A percentile compares a stretch with the other conserved stretches of the same genome.
Evolutionary conservation across 2,888 invertebrate species (phyloP).

Genomic region (Plebejus anna): DNA sequence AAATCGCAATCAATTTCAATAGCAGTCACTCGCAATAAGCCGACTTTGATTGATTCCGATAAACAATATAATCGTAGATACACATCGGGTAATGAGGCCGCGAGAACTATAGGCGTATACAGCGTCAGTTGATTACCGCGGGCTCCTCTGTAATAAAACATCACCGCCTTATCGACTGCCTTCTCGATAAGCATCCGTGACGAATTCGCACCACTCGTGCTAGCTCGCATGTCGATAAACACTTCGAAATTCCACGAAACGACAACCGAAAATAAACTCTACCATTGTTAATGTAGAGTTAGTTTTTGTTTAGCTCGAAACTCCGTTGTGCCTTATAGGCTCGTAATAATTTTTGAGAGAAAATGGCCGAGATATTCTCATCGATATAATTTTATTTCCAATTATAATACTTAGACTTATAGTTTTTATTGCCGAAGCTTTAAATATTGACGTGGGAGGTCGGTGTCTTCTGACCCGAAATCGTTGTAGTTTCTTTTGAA

Average conservation of each 20-base stretch:
- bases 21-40: conserved; percentile 1
- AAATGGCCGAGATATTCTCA: conserved; percentile 63
- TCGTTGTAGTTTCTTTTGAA: neutral
- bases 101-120: conserved; percentile 52
- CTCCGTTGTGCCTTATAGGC: conserved; percentile 5
- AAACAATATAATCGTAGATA: conserved; percentile 42
- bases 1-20: no score
- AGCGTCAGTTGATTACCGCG: conserved; percentile 59
- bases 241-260: conserved; percentile 35
- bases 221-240: conserved; percentile 47
- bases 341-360: conserved; percentile 40
- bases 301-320: conserved; percentile 6
- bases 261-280: conserved; percentile 39
- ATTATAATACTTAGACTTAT: conserved; percentile 53
- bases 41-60: conserved; percentile 29
- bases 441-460: conserved; percentile 23
- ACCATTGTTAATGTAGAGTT: conserved; percentile 5
- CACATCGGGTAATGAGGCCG: conserved; percentile 53
- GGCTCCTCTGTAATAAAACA: conserved; percentile 68
- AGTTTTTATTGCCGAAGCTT: conserved; percentile 25
- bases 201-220: conserved; percentile 72
- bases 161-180: conserved; percentile 68
- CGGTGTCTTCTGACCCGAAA: conserved; percentile 10
- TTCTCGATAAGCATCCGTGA: conserved; percentile 77
- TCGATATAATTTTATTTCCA: conserved; percentile 72